These are phyloP conservation scores for Anarrhichthys ocellatus DNA, from an alignment of 2,113 vertebrate species.

Conservation along the genomic window DNA sequence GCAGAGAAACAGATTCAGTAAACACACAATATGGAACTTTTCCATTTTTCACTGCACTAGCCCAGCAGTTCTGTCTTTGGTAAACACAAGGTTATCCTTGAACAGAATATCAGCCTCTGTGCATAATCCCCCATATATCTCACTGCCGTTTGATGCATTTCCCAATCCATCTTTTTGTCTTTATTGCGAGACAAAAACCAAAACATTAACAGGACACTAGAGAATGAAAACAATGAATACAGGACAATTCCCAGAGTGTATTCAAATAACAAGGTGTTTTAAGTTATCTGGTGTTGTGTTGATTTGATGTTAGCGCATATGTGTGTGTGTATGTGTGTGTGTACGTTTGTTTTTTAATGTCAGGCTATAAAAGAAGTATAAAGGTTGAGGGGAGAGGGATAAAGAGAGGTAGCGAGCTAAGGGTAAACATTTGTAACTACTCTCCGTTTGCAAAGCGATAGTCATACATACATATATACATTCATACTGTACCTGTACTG, in stretches of 20 bases:
- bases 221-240: neutral
- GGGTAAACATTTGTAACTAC: no score
- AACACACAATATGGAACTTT: conserved; percentile 23
- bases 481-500: neutral
- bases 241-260: neutral
- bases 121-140: conserved; percentile 14
- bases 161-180: neutral
- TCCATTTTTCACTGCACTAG: conserved; percentile 11
- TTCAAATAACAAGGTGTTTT: neutral
- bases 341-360: neutral
- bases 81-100: conserved; percentile 9
- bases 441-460: no score
- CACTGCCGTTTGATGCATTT: conserved; percentile 10
- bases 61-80: conserved; percentile 19
- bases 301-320: neutral
- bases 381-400: no score
- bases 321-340: neutral
- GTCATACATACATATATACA: neutral
- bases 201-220: neutral
- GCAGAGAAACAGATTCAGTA: conserved; percentile 39
- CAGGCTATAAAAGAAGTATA: neutral
- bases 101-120: neutral
- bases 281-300: neutral
- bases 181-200: neutral
- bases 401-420: neutral